Percentiles rank a stretch among this genome's conserved stretches.
phyloP scores from a whole-genome alignment of 2,113 vertebrate genomes.

The Oncorhynchus nerka region DNA sequence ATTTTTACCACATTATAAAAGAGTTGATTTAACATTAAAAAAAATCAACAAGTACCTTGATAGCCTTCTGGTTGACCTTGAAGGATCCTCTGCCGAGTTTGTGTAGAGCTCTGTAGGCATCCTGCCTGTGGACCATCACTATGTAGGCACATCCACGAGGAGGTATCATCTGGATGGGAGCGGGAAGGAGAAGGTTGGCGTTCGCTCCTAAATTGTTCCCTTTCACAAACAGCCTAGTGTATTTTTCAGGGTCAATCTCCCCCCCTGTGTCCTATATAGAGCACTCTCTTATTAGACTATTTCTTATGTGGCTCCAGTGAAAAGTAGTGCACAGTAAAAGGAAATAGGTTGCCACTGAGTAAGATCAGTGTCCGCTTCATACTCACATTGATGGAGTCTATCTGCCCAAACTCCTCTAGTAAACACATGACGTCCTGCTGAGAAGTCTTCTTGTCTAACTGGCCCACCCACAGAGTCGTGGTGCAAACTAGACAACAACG shows the following conservation, averaged over 20 bases:
- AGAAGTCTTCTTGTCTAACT: conserved; percentile 95
- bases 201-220: background rate
- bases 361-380: background rate
- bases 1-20: too few species aligned
- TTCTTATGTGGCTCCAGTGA: background rate
- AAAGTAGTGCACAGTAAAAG: background rate
- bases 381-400: conserved; percentile 98
- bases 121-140: conserved; percentile 94
- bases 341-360: background rate
- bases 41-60: conserved; percentile 82
- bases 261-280: too few species aligned
- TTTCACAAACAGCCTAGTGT: too few species aligned
- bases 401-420: conserved; percentile 95
- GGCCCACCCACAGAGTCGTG: conserved; percentile 97
- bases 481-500: conserved; percentile 83
- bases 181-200: background rate
- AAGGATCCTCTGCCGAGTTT: conserved; percentile 92
- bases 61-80: conserved; percentile 98
- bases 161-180: conserved; percentile 88
- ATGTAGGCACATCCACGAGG: conserved; percentile 98
- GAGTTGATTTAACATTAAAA: background rate
- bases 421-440: conserved; percentile 95
- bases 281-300: too few species aligned
- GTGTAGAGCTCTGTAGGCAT: conserved; percentile 93
- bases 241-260: too few species aligned